These are phyloP conservation scores for Psittacula derbiana DNA, from an alignment of 2,797 vertebrate genomes.

Conservation along the genomic window DNA sequence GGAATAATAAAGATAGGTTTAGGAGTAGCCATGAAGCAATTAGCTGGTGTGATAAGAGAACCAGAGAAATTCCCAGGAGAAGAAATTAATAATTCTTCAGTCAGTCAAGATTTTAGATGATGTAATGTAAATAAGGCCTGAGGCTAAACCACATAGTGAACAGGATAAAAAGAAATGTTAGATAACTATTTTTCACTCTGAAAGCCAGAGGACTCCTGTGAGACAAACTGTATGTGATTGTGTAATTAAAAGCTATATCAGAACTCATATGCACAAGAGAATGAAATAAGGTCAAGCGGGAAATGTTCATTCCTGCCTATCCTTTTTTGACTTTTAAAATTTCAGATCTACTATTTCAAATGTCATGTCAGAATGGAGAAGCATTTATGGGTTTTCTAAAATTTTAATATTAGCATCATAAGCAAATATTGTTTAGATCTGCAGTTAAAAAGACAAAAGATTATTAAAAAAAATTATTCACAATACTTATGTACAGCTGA, in stretches of 20 bases:
- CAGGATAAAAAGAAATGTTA: conserved; percentile 40
- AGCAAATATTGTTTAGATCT: not conserved
- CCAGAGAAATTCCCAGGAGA: conserved; percentile 75
- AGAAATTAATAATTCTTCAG: conserved; percentile 69
- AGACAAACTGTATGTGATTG: not conserved
- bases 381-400: fast-evolving
- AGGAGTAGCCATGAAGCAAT: not conserved
- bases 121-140: conserved; percentile 34
- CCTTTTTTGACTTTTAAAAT: not conserved
- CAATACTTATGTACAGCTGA: not conserved
- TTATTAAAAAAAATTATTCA: not conserved
- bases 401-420: not conserved
- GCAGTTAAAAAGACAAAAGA: not conserved
- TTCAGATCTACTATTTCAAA: not conserved
- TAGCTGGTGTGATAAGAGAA: conserved; percentile 45
- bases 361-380: not conserved
- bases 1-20: not conserved
- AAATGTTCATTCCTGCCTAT: not conserved
- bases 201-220: not conserved
- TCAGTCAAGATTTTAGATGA: conserved; percentile 75
- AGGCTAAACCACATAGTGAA: conserved; percentile 70
- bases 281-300: not conserved
- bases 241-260: conserved; percentile 40
- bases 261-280: not conserved
- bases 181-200: not conserved